These are phyloP conservation scores for Vanessa atalanta DNA, from an alignment of 1,140 invertebrate species.

Conservation along the genomic window DNA sequence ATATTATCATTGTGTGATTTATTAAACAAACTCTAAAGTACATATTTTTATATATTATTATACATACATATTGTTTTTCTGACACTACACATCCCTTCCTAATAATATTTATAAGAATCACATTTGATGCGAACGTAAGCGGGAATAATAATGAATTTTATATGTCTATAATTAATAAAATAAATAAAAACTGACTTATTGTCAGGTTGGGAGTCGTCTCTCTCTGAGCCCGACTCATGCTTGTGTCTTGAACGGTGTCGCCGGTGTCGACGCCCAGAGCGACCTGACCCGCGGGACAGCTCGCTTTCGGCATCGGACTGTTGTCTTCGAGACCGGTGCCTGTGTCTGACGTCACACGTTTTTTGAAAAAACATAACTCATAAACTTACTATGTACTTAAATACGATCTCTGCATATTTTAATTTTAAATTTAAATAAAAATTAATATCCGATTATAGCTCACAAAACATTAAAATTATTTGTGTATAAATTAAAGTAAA, in stretches of 20 bases:
- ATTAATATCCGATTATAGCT: too few relatives aligned
- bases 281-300: constrained; percentile 89
- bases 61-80: too few relatives aligned
- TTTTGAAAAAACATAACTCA: neutral
- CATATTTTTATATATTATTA: too few relatives aligned
- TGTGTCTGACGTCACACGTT: constrained; percentile 81
- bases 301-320: constrained; percentile 95
- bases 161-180: neutral
- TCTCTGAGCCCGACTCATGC: constrained; percentile 73
- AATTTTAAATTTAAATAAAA: neutral
- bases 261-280: constrained; percentile 87
- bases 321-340: constrained; percentile 87
- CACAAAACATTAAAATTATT: too few relatives aligned
- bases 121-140: neutral
- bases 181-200: constrained; percentile 61
- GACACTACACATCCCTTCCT: too few relatives aligned
- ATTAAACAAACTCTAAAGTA: too few relatives aligned
- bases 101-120: neutral
- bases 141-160: neutral
- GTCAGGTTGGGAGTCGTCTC: constrained; percentile 69
- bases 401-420: neutral
- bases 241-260: constrained; percentile 85
- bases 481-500: too few relatives aligned
- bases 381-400: neutral
- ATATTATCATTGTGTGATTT: too few relatives aligned